phyloP scores from a whole-genome alignment of 2,888 invertebrate species.

The Phyllotreta cruciferae region DNA sequence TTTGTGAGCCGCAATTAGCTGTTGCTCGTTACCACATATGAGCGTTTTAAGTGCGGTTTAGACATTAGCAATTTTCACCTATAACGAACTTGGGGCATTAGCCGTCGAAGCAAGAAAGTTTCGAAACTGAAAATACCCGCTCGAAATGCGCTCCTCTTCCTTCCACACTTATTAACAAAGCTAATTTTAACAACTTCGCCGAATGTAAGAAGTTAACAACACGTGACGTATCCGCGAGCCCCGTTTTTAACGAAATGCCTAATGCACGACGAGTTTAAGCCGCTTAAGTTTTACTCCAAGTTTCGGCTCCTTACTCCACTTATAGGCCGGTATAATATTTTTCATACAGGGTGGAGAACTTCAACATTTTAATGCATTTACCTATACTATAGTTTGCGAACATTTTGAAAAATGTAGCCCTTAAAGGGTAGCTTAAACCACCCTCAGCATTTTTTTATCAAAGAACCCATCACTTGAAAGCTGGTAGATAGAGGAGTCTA shows the following conservation, averaged over 20 bases:
- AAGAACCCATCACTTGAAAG: no score
- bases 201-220: constrained; percentile 39
- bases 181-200: constrained; percentile 37
- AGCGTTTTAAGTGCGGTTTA: no score
- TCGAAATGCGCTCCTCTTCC: constrained; percentile 32
- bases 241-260: constrained; percentile 35
- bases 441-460: no score
- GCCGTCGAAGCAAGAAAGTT: constrained; percentile 33
- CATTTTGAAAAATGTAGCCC: no score
- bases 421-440: no score
- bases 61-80: neutral
- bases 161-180: constrained; percentile 36
- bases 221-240: constrained; percentile 37
- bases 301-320: constrained; percentile 9
- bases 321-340: neutral
- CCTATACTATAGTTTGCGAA: no score
- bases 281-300: constrained; percentile 19
- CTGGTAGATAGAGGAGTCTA: no score
- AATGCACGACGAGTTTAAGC: constrained; percentile 26
- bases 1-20: no score
- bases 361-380: neutral
- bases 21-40: no score
- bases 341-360: neutral
- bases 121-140: constrained; percentile 10
- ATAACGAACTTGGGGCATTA: constrained; percentile 21